Conservation (phyloP, 2,888 invertebrate species). For the Heteropelma amictum region DNA sequence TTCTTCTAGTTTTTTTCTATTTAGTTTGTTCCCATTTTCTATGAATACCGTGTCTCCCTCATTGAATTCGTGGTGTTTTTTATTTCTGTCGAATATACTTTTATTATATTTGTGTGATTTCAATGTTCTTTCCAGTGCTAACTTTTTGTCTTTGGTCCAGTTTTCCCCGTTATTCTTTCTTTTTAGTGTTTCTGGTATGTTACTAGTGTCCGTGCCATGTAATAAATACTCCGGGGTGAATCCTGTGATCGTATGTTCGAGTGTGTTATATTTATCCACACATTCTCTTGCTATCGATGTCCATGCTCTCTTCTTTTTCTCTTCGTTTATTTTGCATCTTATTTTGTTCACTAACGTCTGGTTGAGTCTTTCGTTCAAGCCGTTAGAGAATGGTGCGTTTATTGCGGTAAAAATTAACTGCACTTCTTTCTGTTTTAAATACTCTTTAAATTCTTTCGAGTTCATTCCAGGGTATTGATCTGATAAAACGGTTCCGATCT, state of each 20-base stretch:
- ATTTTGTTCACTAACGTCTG: constrained; percentile 65
- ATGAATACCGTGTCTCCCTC: constrained; percentile 64
- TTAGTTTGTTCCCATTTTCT: constrained; percentile 62
- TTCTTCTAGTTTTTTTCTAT: constrained; percentile 63
- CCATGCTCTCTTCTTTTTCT: constrained; percentile 57
- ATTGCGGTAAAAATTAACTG: constrained; percentile 63
- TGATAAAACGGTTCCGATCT: constrained; percentile 56
- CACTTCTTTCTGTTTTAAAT: constrained; percentile 54
- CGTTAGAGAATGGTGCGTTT: constrained; percentile 43
- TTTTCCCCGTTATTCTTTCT: constrained; percentile 37
- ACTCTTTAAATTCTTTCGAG: constrained; percentile 61
- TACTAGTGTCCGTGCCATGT: constrained; percentile 52
- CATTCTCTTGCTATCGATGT: constrained; percentile 62
- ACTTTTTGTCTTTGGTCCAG: constrained; percentile 56
- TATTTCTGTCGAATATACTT: constrained; percentile 57
- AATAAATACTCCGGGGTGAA: constrained; percentile 60
- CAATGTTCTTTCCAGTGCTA: constrained; percentile 58
- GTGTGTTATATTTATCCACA: constrained; percentile 62
- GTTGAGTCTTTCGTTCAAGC: not conserved
- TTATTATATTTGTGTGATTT: constrained; percentile 63
- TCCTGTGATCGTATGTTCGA: constrained; percentile 60
- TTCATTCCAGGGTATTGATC: constrained; percentile 64
- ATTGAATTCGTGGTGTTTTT: constrained; percentile 59
- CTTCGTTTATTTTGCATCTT: constrained; percentile 62
- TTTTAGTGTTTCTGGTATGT: constrained; percentile 54